Conservation (phyloP, 2,888 invertebrate genomes). For the Lepidocyrtoides sp. region DNA sequence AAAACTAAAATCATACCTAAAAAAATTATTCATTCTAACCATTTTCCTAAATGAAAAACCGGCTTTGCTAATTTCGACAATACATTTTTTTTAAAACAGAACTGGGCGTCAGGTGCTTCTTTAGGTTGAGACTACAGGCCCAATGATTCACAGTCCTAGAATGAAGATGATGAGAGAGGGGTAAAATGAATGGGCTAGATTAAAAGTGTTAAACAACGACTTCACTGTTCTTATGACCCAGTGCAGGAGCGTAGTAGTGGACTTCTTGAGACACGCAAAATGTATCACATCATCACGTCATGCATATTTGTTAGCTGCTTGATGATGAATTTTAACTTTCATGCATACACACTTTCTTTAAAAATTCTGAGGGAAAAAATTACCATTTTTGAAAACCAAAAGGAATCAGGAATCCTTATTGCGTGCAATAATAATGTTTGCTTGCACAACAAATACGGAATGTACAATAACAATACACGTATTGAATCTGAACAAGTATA, state of each 20-base stretch:
- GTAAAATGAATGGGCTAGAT: constrained; percentile 40
- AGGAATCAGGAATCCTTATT: neutral
- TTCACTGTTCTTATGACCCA: neutral
- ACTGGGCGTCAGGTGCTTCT: constrained; percentile 46
- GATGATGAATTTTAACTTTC: neutral
- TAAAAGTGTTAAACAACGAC: constrained; percentile 12
- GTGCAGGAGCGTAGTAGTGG: neutral
- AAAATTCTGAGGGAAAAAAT: constrained; percentile 19
- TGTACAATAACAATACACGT: neutral
- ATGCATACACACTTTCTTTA: neutral
- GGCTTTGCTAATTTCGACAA: constrained; percentile 44
- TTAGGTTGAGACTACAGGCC: too few species aligned
- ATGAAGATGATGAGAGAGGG: neutral
- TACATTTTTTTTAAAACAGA: constrained; percentile 20
- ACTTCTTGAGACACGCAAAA: neutral
- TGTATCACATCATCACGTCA: neutral
- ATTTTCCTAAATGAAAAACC: constrained; percentile 46
- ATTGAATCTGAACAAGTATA: neutral
- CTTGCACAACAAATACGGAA: neutral
- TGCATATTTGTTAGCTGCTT: neutral
- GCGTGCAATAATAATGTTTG: constrained; percentile 14
- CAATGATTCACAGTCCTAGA: neutral
- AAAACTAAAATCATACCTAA: constrained; percentile 32
- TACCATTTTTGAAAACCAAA: neutral
- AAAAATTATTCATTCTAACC: neutral